Evolutionary conservation across 1,140 invertebrate genomes (phyloP), one percentile per base, ranked within the genome.

Genomic region (Protaetia brevitarsis): DNA sequence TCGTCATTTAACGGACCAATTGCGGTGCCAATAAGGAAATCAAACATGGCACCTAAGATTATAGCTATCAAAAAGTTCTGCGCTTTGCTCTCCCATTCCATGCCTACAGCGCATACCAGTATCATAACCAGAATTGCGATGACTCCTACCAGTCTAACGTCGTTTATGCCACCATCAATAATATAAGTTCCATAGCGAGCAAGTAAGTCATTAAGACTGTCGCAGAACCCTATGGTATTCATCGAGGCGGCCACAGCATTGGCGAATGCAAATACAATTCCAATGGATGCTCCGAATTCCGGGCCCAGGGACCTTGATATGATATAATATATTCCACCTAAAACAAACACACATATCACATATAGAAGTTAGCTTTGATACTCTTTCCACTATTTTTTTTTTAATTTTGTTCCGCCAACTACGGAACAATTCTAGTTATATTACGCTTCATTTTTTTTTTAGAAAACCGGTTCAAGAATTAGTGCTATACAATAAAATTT

Each of bases 171-270:
- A 51, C 88, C 88, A 75, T 94, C 92, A 3, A 94, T 79, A 30
- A 94, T 91, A 68, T 86, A 85, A 0, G 88, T 34, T 0, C 79
- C 83, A 45, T 89, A 75, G 10, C 77, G 79, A 66, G 77, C 80
- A 2, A 94, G 78, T 5, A 94, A 79, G 23, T 90, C 87, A 73
- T 92, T 93, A 1, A 99, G 77, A 1, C 96, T 96, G 78, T 98
- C 93, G 69, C 95, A 96, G 81, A 99, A 99, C 11, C 97, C 97
- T 16, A 99, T 97, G 0, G 96, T 95, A 79, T 99, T 98, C 91
- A 99, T 95, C 0, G 97, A 95, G 0, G 96, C 95, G 0, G 95
- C 92, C 0, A 98, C 95, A 0, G 96, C 90, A 78, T 98, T 99
- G 1, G 97, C 97, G 71, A 99, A 91, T 3, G 95, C 95, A n/a